Evolutionary conservation across 2,888 invertebrate genomes (phyloP).

Genomic region (Dastarcus helophoroides): DNA sequence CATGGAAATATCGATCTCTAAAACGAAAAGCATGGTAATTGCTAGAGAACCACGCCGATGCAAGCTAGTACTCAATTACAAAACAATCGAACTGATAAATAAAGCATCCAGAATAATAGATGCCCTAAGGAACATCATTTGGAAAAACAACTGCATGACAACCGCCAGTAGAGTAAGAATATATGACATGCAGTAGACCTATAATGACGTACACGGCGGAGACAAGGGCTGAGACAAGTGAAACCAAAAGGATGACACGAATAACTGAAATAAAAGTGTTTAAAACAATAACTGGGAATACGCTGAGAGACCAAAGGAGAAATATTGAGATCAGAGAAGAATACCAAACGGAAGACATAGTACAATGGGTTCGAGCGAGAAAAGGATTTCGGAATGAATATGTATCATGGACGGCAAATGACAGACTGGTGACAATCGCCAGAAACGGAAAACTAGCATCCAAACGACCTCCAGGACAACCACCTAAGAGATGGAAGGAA

Average conservation of each 20-base stretch:
- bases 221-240: no score
- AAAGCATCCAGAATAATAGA: slow-evolving; percentile 7
- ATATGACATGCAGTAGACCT: slow-evolving; percentile 5
- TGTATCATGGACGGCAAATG: no score
- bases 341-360: background rate
- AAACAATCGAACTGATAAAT: slow-evolving; percentile 11
- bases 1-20: slow-evolving; percentile 8
- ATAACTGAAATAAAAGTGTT: slow-evolving; percentile 2
- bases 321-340: slow-evolving; percentile 4
- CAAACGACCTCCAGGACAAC: no score
- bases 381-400: no score
- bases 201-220: slow-evolving; percentile 2
- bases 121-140: no score
- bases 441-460: no score
- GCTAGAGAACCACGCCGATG: slow-evolving; percentile 12
- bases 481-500: no score
- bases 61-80: slow-evolving; percentile 11
- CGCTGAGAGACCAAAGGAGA: slow-evolving; percentile 6
- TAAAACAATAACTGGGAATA: slow-evolving; percentile 5
- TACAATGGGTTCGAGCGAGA: no score
- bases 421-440: no score
- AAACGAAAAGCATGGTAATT: slow-evolving; percentile 10
- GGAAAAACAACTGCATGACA: no score
- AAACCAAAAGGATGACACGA: no score
- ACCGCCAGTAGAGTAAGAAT: no score